A percentile compares a stretch with the other conserved stretches of the same genome.
phyloP scores from a whole-genome alignment of 2,888 invertebrate genomes.

The Microctonus brassicae region DNA sequence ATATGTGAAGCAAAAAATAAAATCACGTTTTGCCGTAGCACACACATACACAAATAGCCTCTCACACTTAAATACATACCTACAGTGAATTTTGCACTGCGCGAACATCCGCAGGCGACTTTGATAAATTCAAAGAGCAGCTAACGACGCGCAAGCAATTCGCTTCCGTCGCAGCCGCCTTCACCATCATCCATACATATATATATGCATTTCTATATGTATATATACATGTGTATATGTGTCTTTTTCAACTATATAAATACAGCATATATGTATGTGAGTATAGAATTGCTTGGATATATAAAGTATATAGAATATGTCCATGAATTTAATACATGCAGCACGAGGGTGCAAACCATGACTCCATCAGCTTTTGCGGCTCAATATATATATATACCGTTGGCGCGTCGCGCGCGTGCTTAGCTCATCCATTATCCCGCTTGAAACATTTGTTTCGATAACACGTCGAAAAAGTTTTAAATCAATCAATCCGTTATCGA shows the following conservation, averaged over 20 bases:
- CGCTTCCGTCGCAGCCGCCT: conserved; percentile 22
- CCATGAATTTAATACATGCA: not conserved
- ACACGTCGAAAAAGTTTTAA: conserved; percentile 38
- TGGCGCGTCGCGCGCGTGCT: not conserved
- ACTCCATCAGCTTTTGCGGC: not conserved
- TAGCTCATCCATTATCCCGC: conserved; percentile 41
- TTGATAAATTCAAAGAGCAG: conserved; percentile 37
- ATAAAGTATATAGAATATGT: not conserved
- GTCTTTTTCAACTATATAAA: not conserved
- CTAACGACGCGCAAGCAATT: conserved; percentile 38
- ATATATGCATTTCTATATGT: not conserved
- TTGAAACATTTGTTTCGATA: conserved; percentile 40
- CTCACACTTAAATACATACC: not conserved
- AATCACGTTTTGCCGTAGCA: not conserved
- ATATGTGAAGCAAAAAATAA: not conserved
- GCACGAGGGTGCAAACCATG: not conserved
- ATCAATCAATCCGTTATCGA: conserved; percentile 46
- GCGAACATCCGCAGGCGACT: conserved; percentile 30
- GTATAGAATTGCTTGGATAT: too few relatives aligned
- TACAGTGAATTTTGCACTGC: conserved; percentile 7
- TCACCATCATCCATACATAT: not conserved
- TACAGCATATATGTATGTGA: too few relatives aligned
- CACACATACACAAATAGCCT: not conserved
- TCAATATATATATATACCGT: not conserved
- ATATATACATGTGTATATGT: not conserved